phyloP scores from a whole-genome alignment of 1,140 invertebrate species.

The Chrysopa pallens region DNA sequence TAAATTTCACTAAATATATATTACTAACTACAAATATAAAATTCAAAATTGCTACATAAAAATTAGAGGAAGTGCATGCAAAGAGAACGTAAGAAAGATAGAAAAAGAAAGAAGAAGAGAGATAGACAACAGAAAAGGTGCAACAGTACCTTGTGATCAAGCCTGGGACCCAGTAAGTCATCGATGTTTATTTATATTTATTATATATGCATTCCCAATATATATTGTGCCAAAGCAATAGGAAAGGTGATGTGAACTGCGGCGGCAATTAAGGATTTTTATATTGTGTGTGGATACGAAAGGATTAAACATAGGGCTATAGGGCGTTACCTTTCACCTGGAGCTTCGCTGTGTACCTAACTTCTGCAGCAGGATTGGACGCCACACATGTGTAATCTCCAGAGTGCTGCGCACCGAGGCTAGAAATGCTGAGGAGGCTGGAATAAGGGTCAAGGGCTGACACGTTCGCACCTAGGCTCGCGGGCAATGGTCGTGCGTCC shows the following conservation, averaged over 20 bases:
- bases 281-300: conserved; percentile 12
- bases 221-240: conserved; percentile 31
- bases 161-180: conserved; percentile 9
- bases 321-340: conserved; percentile 61
- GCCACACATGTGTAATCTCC: conserved; percentile 70
- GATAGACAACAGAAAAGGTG: background rate
- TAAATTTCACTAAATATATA: no score
- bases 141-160: conserved; percentile 19
- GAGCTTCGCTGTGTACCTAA: conserved; percentile 61
- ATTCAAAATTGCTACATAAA: conserved; percentile 1
- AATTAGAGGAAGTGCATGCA: background rate
- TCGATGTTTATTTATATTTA: conserved; percentile 4
- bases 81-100: conserved; percentile 1
- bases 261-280: background rate
- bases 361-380: conserved; percentile 56
- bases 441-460: conserved; percentile 55
- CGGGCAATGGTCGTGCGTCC: conserved; percentile 45
- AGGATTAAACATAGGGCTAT: conserved; percentile 10
- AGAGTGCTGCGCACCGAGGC: conserved; percentile 49
- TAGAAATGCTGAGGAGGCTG: conserved; percentile 59
- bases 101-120: background rate
- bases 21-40: no score
- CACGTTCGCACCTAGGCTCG: conserved; percentile 42
- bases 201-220: conserved; percentile 20
- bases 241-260: conserved; percentile 5